phyloP scores from a whole-genome alignment of 2,888 invertebrate species.

The Acrocyrtus sp. region DNA sequence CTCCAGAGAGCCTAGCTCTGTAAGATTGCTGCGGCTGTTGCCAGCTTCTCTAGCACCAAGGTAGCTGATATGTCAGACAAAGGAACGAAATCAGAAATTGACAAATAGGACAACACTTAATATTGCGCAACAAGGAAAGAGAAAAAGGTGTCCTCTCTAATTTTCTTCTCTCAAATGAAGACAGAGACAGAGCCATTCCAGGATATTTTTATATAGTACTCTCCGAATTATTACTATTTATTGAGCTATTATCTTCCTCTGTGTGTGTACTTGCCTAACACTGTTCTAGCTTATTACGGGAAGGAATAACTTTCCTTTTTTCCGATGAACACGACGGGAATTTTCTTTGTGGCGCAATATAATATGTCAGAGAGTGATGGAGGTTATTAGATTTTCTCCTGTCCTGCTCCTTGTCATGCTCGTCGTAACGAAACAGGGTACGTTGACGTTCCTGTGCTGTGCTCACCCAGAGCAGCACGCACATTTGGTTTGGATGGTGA shows the following conservation, averaged over 20 bases:
- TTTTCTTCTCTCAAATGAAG: background rate
- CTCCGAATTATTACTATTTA: slow-evolving; percentile 11
- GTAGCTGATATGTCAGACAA: too few species aligned
- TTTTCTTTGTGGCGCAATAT: slow-evolving; percentile 2
- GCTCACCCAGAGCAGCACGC: too few species aligned
- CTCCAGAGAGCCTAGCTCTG: too few species aligned
- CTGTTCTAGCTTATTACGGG: background rate
- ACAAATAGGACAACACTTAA: too few species aligned
- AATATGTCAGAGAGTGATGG: slow-evolving; percentile 41
- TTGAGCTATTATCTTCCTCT: slow-evolving; percentile 46
- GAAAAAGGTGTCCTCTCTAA: background rate
- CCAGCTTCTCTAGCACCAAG: too few species aligned
- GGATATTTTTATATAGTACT: background rate
- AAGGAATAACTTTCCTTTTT: slow-evolving; percentile 15
- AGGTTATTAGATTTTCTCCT: slow-evolving; percentile 51
- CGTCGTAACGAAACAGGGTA: too few species aligned
- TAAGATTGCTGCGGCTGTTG: too few species aligned
- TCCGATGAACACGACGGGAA: background rate
- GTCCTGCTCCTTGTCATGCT: slow-evolving; percentile 13
- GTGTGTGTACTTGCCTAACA: background rate
- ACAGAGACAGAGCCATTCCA: slow-evolving; percentile 1
- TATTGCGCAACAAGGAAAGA: too few species aligned
- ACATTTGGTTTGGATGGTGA: too few species aligned
- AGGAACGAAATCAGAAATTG: too few species aligned
- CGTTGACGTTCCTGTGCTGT: too few species aligned